Base-by-base conservation (phyloP, 1,140 invertebrate genomes). In the Heliothis subflexa region DNA sequence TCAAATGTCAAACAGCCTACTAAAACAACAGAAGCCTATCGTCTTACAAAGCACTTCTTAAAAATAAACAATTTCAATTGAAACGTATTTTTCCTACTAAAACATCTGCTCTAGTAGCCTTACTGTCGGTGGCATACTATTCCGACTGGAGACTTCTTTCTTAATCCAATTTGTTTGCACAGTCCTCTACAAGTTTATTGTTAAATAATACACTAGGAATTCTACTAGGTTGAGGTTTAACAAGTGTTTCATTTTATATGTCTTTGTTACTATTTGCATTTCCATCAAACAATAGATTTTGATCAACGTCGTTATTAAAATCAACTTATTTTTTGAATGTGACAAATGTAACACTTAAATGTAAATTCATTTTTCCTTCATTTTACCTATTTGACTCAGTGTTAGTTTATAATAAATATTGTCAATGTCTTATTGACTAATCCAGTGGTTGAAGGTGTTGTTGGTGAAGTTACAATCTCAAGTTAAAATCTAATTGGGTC, bases 131-230 rank as follows among this genome's bases (percentile, higher is more conserved):
- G 40, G 62, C 62, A 66, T 66, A 66, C 62, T 40, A 18, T 66
- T 11, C 40, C 16, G 16, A 47, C 40, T 47, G 16, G 62, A 59
- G 55, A 13, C 21, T 66, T 47, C 16, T 14, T 66, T 66, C 62
- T 66, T 66, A 66, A 66, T 66, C 62, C 62, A 66, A 66, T 66
- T 40, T 66, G 16, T 66, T 66, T 66, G 40, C 47, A 21, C 62
- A 21, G 33, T 18, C 62, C 40, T 66, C 62, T 66, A 47, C 40
- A 12, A 66, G 3, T 66, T 47, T 47, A 66, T 66, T 66, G 62
- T 47, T 66, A 13, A 16, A 0, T 66, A 49, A 40, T 47, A 47
- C 40, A 66, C 62, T 3, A 64, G 61, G 40, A 47, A 64, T 45
- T 64, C 61, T 47, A 47, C 40, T 64, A 45, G 33, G 40, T 13